Evolutionary conservation across 2,888 invertebrate genomes (phyloP).

Genomic region (Lasioglossum calceatum): DNA sequence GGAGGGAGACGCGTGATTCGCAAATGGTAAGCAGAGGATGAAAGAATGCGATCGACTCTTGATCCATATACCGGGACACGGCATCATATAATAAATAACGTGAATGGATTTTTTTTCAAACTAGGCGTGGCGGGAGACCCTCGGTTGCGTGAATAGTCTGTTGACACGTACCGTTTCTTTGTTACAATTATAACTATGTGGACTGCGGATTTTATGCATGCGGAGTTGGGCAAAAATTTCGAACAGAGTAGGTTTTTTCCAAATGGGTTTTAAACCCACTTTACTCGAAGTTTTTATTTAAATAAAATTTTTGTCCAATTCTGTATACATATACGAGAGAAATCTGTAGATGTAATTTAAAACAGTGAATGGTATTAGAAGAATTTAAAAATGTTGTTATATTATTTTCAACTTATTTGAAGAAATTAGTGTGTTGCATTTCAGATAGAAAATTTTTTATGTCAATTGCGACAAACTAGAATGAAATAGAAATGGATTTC

Average conservation of each 20-base stretch:
- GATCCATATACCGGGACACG: not conserved
- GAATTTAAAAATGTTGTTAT: too few species aligned
- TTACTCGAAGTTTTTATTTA: too few species aligned
- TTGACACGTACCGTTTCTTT: not conserved
- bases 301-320: too few species aligned
- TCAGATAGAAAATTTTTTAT: not conserved
- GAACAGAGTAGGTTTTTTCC: too few species aligned
- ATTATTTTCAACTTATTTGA: too few species aligned
- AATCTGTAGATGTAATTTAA: too few species aligned
- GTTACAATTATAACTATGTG: not conserved
- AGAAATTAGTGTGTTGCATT: too few species aligned
- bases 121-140: not conserved
- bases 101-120: constrained; percentile 1
- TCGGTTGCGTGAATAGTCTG: not conserved
- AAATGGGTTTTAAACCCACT: too few species aligned
- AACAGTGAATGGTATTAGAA: too few species aligned
- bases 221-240: too few species aligned
- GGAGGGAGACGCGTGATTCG: constrained; percentile 11
- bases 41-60: constrained; percentile 33
- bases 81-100: constrained; percentile 24
- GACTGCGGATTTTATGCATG: too few species aligned
- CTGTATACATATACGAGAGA: too few species aligned
- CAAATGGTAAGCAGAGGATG: constrained; percentile 15
- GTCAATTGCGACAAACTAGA: not conserved
- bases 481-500: not conserved